Conservation (phyloP, 1,140 invertebrate species). For the Hirudo medicinalis region DNA sequence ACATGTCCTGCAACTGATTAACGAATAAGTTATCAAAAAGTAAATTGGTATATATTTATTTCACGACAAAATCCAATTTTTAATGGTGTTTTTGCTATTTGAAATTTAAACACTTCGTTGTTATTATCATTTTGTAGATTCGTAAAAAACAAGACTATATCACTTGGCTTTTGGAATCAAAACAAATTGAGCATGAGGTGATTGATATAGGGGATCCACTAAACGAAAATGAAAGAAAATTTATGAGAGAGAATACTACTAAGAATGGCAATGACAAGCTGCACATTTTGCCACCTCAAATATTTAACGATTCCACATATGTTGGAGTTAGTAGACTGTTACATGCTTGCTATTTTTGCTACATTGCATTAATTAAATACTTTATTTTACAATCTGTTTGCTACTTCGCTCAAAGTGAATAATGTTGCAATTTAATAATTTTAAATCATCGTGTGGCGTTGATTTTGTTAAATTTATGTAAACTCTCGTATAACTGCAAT, state of each 20-base stretch:
- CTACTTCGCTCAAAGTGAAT: no score
- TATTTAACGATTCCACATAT: slow-evolving; percentile 22
- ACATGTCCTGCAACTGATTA: no score
- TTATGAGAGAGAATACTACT: slow-evolving; percentile 13
- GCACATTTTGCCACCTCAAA: slow-evolving; percentile 17
- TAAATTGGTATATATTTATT: no score
- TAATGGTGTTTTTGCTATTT: no score
- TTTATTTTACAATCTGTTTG: not conserved
- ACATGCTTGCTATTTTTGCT: not conserved
- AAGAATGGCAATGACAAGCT: slow-evolving; percentile 2
- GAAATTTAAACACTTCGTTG: not conserved
- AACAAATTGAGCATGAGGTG: slow-evolving; percentile 17
- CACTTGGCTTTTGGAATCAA: slow-evolving; percentile 21
- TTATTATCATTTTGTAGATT: slow-evolving; percentile 13
- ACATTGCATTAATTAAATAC: not conserved
- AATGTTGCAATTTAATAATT: no score
- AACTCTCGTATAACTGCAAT: no score
- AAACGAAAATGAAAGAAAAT: slow-evolving; percentile 11
- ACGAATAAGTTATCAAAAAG: no score
- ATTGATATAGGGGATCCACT: slow-evolving; percentile 20
- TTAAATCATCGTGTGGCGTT: no score
- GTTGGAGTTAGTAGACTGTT: slow-evolving; percentile 19
- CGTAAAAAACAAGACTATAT: slow-evolving; percentile 23
- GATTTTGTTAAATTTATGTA: no score
- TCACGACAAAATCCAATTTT: no score